A percentile compares a stretch with the other conserved stretches of the same genome.
These are phyloP conservation scores for Crotalus tigris DNA, from an alignment of 2,113 vertebrate species.

Conservation along the genomic window DNA sequence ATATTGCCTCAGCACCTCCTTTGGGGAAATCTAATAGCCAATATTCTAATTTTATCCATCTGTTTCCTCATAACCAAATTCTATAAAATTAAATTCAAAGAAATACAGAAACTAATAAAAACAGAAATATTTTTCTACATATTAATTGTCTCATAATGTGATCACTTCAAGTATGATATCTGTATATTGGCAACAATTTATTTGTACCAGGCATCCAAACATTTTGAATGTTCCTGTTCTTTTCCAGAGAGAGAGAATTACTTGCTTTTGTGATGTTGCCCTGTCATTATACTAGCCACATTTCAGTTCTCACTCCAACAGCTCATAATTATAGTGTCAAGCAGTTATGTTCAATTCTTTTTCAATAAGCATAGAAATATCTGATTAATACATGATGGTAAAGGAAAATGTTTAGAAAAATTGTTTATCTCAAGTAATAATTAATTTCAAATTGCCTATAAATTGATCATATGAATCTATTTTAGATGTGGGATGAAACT, in stretches of 20 bases:
- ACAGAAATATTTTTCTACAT: constrained; percentile 16
- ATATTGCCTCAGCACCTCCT: constrained; percentile 37
- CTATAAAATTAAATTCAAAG: constrained; percentile 9
- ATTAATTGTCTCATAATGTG: neutral
- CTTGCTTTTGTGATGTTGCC: constrained; percentile 18
- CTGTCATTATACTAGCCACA: neutral
- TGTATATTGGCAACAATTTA: neutral
- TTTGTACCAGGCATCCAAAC: neutral
- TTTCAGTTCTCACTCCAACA: constrained; percentile 20
- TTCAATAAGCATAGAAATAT: neutral
- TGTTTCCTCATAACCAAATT: constrained; percentile 30
- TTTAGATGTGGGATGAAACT: neutral
- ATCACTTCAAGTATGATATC: neutral
- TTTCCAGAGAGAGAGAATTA: neutral
- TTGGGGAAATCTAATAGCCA: constrained; percentile 38
- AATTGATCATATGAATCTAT: constrained; percentile 34
- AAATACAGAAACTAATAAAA: constrained; percentile 11
- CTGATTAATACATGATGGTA: neutral
- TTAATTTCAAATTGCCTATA: constrained; percentile 16
- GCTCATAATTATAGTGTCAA: constrained; percentile 1
- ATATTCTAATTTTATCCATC: constrained; percentile 32
- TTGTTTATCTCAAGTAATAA: constrained; percentile 46
- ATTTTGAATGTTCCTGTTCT: constrained; percentile 5
- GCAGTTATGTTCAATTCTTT: neutral
- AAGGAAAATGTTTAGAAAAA: neutral